phyloP scores from a whole-genome alignment of 2,888 invertebrate genomes.

The Tinea semifulvella region DNA sequence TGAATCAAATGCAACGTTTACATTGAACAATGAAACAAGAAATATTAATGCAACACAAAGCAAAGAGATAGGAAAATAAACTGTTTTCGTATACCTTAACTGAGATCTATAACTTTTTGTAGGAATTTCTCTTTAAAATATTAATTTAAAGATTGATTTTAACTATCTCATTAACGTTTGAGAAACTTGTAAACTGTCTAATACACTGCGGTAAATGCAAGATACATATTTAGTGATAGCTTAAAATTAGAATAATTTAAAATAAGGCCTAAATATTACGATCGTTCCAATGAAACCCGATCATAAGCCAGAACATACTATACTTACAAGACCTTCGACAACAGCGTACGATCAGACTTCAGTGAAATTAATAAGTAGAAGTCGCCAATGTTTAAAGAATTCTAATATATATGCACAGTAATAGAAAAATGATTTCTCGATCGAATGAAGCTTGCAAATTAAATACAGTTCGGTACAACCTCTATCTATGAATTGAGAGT shows the following conservation, averaged over 20 bases:
- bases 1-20: conserved; percentile 1
- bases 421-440: not conserved
- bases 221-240: not conserved
- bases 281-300: conserved; percentile 9
- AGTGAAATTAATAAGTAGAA: not conserved
- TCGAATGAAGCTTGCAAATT: conserved; percentile 8
- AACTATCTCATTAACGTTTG: too few relatives aligned
- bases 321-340: not conserved
- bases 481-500: conserved; percentile 51
- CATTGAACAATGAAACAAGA: too few relatives aligned
- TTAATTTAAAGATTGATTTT: too few relatives aligned
- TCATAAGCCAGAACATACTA: conserved; percentile 1
- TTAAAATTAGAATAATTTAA: conserved; percentile 11
- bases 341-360: conserved; percentile 12
- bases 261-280: not conserved
- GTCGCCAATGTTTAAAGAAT: conserved; percentile 8
- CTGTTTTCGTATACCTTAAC: conserved; percentile 8
- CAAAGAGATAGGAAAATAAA: not conserved
- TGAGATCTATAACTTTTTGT: conserved; percentile 11
- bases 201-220: not conserved
- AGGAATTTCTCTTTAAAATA: not conserved
- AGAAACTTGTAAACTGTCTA: not conserved
- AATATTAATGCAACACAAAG: not conserved
- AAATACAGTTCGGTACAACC: conserved; percentile 33
- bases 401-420: not conserved